A percentile compares a stretch with the other conserved stretches of the same genome.
phyloP scores from a whole-genome alignment of 1,140 invertebrate genomes.

The Panulirus ornatus region DNA sequence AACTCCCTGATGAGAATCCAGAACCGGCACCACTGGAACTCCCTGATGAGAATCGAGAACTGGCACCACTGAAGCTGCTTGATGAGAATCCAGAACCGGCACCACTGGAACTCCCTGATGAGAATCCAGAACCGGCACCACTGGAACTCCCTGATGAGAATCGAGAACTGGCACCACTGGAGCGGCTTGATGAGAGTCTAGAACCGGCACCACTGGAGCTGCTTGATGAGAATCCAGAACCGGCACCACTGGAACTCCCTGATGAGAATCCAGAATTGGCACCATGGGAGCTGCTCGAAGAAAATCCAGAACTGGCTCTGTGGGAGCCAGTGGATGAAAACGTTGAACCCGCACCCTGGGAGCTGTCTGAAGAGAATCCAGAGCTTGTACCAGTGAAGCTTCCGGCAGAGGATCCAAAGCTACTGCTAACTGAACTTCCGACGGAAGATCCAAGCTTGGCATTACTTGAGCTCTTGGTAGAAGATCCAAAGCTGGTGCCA shows the following conservation, averaged over 20 bases:
- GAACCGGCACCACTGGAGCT: neutral
- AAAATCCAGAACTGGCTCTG: neutral
- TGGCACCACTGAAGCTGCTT: neutral
- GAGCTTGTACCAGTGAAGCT: neutral
- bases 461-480: no score
- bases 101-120: no score
- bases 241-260: neutral
- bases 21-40: no score
- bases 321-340: neutral
- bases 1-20: no score
- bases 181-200: no score
- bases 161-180: neutral
- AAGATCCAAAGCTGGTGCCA: no score
- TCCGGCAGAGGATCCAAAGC: neutral
- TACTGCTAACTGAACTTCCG: neutral
- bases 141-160: neutral
- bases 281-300: neutral
- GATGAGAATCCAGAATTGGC: slow-evolving; percentile 1
- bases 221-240: neutral
- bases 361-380: neutral
- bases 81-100: no score
- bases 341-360: no score
- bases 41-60: no score
- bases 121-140: no score
- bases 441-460: neutral